Evolutionary conservation across 2,888 invertebrate genomes (phyloP).

Genomic region (Leucoptera coffeella): DNA sequence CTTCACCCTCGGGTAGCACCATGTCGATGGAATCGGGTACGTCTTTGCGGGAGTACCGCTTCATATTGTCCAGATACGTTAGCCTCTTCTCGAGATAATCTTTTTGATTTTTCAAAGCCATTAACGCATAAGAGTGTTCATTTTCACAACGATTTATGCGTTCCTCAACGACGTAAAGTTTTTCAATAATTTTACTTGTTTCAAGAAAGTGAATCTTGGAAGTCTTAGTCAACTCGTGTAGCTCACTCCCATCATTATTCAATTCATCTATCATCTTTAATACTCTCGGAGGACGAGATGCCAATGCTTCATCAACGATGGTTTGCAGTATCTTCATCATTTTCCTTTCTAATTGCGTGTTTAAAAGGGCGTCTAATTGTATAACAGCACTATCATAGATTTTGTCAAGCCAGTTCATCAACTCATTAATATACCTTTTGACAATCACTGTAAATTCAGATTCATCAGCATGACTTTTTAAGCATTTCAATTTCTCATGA

Average conservation of each 20-base stretch:
- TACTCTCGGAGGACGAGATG: conserved; percentile 12
- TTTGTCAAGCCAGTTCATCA: conserved; percentile 31
- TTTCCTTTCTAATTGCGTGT: conserved; percentile 16
- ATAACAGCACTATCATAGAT: conserved; percentile 24
- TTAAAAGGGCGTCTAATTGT: conserved; percentile 19
- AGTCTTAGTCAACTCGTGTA: conserved; percentile 21
- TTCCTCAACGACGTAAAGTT: conserved; percentile 22
- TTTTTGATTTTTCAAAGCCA: conserved; percentile 25
- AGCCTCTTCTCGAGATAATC: conserved; percentile 23
- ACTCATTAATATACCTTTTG: conserved; percentile 17
- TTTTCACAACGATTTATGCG: conserved; percentile 20
- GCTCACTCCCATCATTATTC: conserved; percentile 18
- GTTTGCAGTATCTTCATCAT: conserved; percentile 27
- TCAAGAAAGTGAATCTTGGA: conserved; percentile 23
- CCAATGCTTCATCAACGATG: conserved; percentile 22
- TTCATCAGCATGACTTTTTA: conserved; percentile 14
- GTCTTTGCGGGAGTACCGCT: conserved; percentile 17
- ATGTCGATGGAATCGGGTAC: conserved; percentile 14
- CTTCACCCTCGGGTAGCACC: conserved; percentile 8
- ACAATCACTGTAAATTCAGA: conserved; percentile 16
- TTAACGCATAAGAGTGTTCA: conserved; percentile 20
- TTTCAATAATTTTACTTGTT: conserved; percentile 25
- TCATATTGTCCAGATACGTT: conserved; percentile 21
- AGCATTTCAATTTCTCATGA: conserved; percentile 20
- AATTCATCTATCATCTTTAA: conserved; percentile 18